phyloP scores from a whole-genome alignment of 1,140 invertebrate species.

The Pygmarrhopalites habei region DNA sequence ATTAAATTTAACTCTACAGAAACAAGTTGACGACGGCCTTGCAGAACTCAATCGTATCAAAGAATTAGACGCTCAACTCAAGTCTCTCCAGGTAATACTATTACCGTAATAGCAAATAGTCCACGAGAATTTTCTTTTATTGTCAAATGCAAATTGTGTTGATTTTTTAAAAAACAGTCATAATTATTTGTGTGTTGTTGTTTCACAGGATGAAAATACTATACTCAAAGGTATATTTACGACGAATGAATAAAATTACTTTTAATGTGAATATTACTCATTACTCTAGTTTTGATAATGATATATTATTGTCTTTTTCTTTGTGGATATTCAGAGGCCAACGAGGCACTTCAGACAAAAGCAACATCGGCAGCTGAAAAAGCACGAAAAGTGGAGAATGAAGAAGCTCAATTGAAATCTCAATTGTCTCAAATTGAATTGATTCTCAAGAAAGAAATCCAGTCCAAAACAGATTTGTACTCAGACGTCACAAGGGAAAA shows the following conservation, averaged over 20 bases:
- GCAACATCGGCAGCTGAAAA: conserved; percentile 4
- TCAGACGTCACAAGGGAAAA: conserved; percentile 12
- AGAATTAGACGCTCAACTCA: conserved; percentile 21
- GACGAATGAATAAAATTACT: too few species aligned
- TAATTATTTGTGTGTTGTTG: too few species aligned
- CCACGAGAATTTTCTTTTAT: too few species aligned
- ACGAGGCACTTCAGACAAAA: conserved; percentile 18
- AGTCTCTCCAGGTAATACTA: conserved; percentile 15
- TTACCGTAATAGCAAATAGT: too few species aligned
- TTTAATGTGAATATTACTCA: too few species aligned
- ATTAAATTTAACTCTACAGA: conserved; percentile 16
- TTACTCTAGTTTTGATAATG: too few species aligned
- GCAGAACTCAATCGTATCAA: conserved; percentile 5
- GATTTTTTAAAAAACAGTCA: too few species aligned
- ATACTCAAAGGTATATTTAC: conserved; percentile 27
- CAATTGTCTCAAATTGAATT: conserved; percentile 21
- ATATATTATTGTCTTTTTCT: too few species aligned
- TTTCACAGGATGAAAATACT: conserved; percentile 27
- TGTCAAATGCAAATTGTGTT: too few species aligned
- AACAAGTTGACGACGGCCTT: conserved; percentile 13
- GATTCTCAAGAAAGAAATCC: conserved; percentile 16
- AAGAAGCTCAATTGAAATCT: conserved; percentile 3
- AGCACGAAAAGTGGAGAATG: conserved; percentile 5
- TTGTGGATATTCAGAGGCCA: too few species aligned
- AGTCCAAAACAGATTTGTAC: conserved; percentile 21